Evolutionary conservation across 2,888 invertebrate species (phyloP).

Genomic region (Leptinotarsa tumamoca): DNA sequence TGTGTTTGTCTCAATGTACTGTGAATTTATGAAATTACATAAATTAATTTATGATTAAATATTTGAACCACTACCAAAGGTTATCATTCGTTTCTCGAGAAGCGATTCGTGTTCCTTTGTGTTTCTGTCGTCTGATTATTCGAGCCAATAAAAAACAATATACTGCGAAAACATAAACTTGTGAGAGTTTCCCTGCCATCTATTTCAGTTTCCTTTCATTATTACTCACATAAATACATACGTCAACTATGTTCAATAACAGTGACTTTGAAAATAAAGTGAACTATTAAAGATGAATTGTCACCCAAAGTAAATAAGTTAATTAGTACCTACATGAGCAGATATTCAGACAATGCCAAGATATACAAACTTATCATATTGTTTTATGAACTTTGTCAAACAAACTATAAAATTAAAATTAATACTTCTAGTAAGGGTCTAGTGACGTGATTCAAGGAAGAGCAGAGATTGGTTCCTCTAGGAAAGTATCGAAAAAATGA

Average conservation of each 20-base stretch:
- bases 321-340: background rate
- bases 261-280: background rate
- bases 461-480: background rate
- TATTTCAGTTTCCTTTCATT: too few relatives aligned
- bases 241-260: background rate
- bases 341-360: conserved; percentile 8
- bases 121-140: too few relatives aligned
- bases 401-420: conserved; percentile 7
- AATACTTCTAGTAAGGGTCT: background rate
- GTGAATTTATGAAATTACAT: too few relatives aligned
- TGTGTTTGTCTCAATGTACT: too few relatives aligned
- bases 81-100: too few relatives aligned
- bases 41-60: too few relatives aligned
- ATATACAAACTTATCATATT: background rate
- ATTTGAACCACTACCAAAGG: too few relatives aligned
- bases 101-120: too few relatives aligned
- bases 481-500: background rate
- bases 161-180: too few relatives aligned
- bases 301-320: background rate
- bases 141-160: too few relatives aligned
- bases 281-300: background rate
- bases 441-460: background rate
- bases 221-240: background rate
- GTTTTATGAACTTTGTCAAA: conserved; percentile 7
- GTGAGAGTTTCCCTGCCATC: too few relatives aligned